Base-by-base conservation (phyloP, 2,888 invertebrate genomes). In the Pheosia gnoma region DNA sequence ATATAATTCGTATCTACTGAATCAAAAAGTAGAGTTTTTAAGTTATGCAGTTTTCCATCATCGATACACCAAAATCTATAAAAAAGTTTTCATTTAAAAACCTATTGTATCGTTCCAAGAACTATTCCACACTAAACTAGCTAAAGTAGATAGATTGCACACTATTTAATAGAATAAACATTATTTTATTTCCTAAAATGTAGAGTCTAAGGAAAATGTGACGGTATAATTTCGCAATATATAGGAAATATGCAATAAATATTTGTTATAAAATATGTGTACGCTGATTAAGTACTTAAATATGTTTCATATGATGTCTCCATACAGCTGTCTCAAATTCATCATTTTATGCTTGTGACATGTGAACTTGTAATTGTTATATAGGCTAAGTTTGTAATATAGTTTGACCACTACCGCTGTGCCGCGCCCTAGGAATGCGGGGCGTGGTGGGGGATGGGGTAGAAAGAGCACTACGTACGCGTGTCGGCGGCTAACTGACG, bases 81-180 rank as follows among this genome's bases (percentile, higher is more conserved):
- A 65, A 65, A 55, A 54, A 60, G 58, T 61, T 74, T 75, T 60
- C 58, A 59, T 65, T 64, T 57, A 70, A 63, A 74, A 66, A 55
- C 63, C 68, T 66, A 65, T 74, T 64, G 65, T 66, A 65, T 39
- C 43, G 72, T 77, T 77, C 77, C 65, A 70, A 72, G 67, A 77
- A 78, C 74, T 76, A 61, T 78, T 74, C 79, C 78, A 78, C 83
- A 79, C 78, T 79, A 77, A 77, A 75, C 77, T 84, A 84, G 83
- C 72, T 79, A 80, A 78, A 13, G 78, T 85, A 84, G 83, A 72
- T 78, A 82, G 79, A 80, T 77, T 84, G 84, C 84, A 84, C 84
- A 77, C 74, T 72, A 78, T 77, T 78, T 79, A 81, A 65, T 61
- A 75, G 72, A 71, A 72, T 72, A 74, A 72, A 71, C 62, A 71